Conservation (phyloP, 2,888 invertebrate species). For the Pristionchus mayeri region DNA sequence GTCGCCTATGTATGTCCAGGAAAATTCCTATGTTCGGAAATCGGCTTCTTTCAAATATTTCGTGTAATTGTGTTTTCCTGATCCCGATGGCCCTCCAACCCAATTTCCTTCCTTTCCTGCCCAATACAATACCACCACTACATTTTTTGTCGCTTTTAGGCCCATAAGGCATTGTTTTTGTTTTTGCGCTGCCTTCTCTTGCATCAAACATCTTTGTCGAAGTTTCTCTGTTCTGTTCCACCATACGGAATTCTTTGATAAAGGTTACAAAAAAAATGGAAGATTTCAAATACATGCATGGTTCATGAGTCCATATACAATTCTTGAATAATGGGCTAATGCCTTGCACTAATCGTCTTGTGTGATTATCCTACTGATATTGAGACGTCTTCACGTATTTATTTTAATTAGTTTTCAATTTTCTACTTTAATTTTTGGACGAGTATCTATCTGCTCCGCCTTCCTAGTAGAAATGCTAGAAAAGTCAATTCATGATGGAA, state of each 20-base stretch:
- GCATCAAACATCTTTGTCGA: slow-evolving; percentile 19
- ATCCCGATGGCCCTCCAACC: slow-evolving; percentile 25
- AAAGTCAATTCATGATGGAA: not conserved
- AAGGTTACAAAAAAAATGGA: not conserved
- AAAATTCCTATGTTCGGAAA: not conserved
- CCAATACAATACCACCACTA: not conserved
- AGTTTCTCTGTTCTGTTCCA: slow-evolving; percentile 6
- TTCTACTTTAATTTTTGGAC: too few species aligned
- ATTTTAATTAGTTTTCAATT: too few species aligned
- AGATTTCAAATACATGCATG: not conserved
- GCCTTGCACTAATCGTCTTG: too few species aligned
- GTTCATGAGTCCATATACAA: too few species aligned
- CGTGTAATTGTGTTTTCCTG: not conserved
- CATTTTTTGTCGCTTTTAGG: not conserved
- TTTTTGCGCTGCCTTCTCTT: slow-evolving; percentile 7
- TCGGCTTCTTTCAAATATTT: slow-evolving; percentile 24
- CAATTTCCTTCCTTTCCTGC: not conserved
- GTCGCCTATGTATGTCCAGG: slow-evolving; percentile 15
- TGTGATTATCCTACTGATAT: too few species aligned
- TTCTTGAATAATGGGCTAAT: too few species aligned
- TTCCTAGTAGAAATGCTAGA: not conserved
- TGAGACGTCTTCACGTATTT: too few species aligned
- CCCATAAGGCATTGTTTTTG: slow-evolving; percentile 39
- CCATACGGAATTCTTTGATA: not conserved
- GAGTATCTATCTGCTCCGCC: too few species aligned